Percentiles rank a stretch among this genome's conserved stretches.
phyloP scores from a whole-genome alignment of 2,797 vertebrate species.

The Pangasius krempfi region DNA sequence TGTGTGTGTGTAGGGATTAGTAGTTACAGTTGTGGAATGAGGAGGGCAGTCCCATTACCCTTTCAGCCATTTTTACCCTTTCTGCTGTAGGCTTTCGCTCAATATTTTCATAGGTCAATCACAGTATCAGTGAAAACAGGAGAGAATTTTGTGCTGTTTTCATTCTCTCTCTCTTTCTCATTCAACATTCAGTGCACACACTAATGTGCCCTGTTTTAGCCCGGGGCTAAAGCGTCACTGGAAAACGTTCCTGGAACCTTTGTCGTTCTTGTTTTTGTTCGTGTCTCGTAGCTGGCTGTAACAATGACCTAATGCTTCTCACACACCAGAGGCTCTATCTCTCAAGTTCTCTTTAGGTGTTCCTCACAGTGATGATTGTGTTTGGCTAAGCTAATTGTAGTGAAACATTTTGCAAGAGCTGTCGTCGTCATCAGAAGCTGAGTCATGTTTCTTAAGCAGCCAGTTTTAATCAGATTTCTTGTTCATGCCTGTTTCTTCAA shows the following conservation, averaged over 20 bases:
- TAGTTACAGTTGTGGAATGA: neutral
- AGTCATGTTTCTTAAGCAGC: conserved; percentile 61
- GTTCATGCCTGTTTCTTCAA: conserved; percentile 32
- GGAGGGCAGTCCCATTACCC: neutral
- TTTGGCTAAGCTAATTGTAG: conserved; percentile 62
- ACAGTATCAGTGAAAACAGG: conserved; percentile 46
- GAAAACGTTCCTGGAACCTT: conserved; percentile 5
- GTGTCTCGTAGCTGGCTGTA: conserved; percentile 53
- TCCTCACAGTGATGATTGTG: conserved; percentile 46
- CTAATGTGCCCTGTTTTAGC: conserved; percentile 11
- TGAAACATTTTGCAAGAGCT: conserved; percentile 61
- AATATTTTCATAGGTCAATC: conserved; percentile 68
- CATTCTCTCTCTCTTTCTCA: conserved; percentile 9
- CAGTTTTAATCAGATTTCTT: conserved; percentile 37
- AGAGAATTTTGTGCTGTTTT: conserved; percentile 30
- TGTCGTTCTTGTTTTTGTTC: conserved; percentile 42
- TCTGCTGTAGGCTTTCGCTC: conserved; percentile 65
- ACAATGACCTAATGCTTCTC: conserved; percentile 57
- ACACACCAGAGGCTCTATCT: conserved; percentile 29
- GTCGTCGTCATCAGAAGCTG: conserved; percentile 60
- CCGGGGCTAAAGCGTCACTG: neutral
- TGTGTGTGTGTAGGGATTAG: neutral
- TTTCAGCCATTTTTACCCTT: neutral
- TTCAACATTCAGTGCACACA: neutral
- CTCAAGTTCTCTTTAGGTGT: conserved; percentile 23